Evolutionary conservation across 1,140 invertebrate genomes (phyloP), one percentile per base, ranked within the genome.

Genomic region (Odontomachus brunneus): DNA sequence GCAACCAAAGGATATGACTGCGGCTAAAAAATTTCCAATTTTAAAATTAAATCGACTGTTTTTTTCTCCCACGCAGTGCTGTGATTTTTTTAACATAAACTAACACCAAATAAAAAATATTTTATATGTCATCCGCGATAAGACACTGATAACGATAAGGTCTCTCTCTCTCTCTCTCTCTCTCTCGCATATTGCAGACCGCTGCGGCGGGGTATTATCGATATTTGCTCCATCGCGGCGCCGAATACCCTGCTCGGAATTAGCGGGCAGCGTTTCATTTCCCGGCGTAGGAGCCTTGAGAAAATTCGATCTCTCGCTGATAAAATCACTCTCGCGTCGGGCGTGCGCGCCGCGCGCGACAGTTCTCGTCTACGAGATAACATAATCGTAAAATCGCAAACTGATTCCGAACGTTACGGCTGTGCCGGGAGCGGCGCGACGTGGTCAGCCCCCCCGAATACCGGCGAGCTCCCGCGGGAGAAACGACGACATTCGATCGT

Each of bases 321-420:
- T 78, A 57, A 69, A 69, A 78, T 78, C 75, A 53, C 4, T 69
- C 63, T 78, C 74, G 26, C 69, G 71, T 81, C 53, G 75, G 15
- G 5, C 29, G 29, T 5, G 22, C 55, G 29, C 49, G 49, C 48
- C n/a, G 22, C 29, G 22, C 29, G 49, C 73, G 80, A 60, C 65
- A 44, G 38, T 57, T 83, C 51, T 66, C 78, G 24, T 73, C 69
- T 24, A 49, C 75, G 51, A 80, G 85, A 62, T 69, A 59, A 78
- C 81, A 82, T 75, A 84, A 86, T 87, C 86, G 86, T 84, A 84
- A 87, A 89, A 74, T 82, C 75, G 81, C 74, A 80, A 78, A 72
- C 78, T 86, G 83, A 88, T 81, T 88, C 51, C 80, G 73, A 84
- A 69, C 66, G 59, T 66, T 82, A 83, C 51, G 65, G 38, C 62